Evolutionary conservation across 2,113 vertebrate genomes (phyloP).

Genomic region (Microcebus lehilahytsara): DNA sequence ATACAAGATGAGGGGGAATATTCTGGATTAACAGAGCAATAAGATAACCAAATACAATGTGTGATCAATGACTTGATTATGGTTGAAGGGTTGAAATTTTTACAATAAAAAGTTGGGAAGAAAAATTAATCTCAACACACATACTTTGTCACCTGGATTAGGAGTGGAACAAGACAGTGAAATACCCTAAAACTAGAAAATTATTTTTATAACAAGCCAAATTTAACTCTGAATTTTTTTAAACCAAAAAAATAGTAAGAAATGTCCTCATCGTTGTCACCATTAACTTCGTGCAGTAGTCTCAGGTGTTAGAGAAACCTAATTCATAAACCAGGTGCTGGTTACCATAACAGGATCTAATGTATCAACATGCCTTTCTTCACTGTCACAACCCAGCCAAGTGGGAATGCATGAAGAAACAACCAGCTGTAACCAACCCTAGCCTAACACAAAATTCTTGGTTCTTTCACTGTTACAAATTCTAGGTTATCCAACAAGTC

Average conservation of each 20-base stretch:
- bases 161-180: background rate
- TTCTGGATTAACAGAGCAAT: background rate
- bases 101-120: background rate
- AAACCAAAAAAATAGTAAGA: background rate
- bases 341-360: background rate
- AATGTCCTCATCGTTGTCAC: background rate
- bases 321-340: background rate
- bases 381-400: background rate
- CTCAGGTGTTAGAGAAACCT: background rate
- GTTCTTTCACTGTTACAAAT: background rate
- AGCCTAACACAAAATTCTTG: background rate
- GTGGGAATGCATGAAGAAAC: background rate
- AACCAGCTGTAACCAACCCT: background rate
- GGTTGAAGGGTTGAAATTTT: background rate
- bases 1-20: background rate
- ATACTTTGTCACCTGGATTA: background rate
- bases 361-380: rapidly evolving
- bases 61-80: background rate
- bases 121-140: background rate
- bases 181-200: background rate
- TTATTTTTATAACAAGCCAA: background rate
- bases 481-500: background rate
- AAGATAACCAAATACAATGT: background rate
- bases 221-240: background rate
- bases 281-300: background rate